Evolutionary conservation across 2,888 invertebrate genomes (phyloP), one percentile per base, ranked within the genome.

Genomic region (Sturmia bella): DNA sequence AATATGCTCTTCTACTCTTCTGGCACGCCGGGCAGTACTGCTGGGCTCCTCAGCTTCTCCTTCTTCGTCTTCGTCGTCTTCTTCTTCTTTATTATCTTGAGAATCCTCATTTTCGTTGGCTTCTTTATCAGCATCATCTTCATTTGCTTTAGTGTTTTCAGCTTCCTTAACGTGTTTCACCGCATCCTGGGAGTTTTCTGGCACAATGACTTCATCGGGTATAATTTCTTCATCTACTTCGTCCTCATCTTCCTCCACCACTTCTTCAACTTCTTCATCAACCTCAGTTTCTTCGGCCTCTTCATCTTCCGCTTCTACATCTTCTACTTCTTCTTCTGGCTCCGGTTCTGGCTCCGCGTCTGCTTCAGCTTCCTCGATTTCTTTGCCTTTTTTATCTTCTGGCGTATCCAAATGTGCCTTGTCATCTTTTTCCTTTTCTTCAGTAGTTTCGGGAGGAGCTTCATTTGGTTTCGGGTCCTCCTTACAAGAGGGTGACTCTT

Each of bases 1-100:
- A 0, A 91, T 88, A 0, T 78, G 79, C 41, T 86, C 86, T 17
- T 86, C 87, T 24, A 66, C 12, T 5, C 84, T 82, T 37, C 85
- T 85, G 0, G 84, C 75, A 0, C 83, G 77, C 39, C 86, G 85
- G 4, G 83, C 70, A 0, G 73, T 77, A 1, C 73, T 84, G 1
- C 84, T 72, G 0, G 80, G 59, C 17, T 85, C 72, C 11, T 83
- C 84, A n/a, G 59, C 15, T 13, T 57, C 57, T 7, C n/a, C n/a
- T n/a, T n/a, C n/a, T n/a, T n/a, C n/a, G n/a, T n/a, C n/a, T n/a
- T n/a, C n/a, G n/a, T 27, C 27, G 27, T 6, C 17, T 1, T 69
- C 80, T 3, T 52, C 19, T 17, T 52, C 21, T 41, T 77, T 21
- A 19, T 45, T 21, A 13, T 69, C 27, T 45, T 83, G 74, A 3